Base-by-base conservation (phyloP, 23 tunicate species). In the Ascidia mentula region DNA sequence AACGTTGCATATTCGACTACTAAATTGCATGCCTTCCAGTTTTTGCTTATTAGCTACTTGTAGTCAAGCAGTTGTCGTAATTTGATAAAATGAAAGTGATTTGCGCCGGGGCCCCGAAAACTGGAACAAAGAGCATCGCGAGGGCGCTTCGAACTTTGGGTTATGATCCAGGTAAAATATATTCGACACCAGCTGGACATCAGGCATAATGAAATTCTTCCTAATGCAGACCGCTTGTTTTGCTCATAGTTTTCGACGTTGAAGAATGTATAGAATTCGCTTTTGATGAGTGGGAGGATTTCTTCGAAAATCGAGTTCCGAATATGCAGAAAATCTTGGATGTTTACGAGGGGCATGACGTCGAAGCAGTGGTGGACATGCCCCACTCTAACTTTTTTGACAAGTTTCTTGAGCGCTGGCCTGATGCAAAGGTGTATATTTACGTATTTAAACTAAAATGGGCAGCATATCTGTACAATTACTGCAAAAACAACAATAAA, bases 341-440 rank as follows among this genome's bases (percentile, higher is more conserved):
- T 31, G 59, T 59, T 26, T 69, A 60, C 34, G 40, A 84, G 13
- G n/a, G n/a, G n/a, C n/a, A n/a, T n/a, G 79, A 85, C 33, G 95
- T 89, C 3, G 95, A 88, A 30, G 92, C 87, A 0, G 83, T 88
- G 5, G 92, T 88, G 7, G 92, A 88, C 72, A 18, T 75, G 9
- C 95, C 95, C n/a, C 95, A 89, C 74, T 89, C 87, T 8, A 22
- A 39, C 30, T 88, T 78, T 74, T 89, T 89, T 60, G 95, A 89
- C 31, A 32, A 84, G 24, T 89, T 84, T 37, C 45, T 84, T 69
- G 40, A 79, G 69, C 34, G 60, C 8, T 89, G 88, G 88, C 95
- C 95, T 3, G 80, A 84, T 22, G 89, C 85, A 22, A 89, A 89
- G 85, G 95, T 69, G n/a, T n/a, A n/a, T n/a, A n/a, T n/a, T n/a